These are phyloP conservation scores for Monarcha castaneiventris DNA, from an alignment of 2,113 vertebrate species.

Conservation along the genomic window DNA sequence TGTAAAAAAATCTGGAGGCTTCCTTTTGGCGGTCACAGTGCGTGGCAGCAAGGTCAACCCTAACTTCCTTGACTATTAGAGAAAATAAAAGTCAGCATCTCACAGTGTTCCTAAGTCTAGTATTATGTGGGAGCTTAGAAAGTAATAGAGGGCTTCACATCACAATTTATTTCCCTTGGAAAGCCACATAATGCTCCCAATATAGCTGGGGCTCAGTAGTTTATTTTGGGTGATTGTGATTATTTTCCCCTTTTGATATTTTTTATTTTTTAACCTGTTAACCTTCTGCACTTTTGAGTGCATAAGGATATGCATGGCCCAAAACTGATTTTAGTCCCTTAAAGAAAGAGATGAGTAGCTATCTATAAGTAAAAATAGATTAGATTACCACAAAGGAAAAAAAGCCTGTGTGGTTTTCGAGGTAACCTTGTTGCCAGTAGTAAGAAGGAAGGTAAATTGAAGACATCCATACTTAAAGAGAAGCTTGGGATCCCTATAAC, in stretches of 20 bases:
- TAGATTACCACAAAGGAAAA: not conserved
- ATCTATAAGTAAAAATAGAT: not conserved
- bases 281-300: not conserved
- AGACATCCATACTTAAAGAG: not conserved
- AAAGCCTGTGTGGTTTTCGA: not conserved
- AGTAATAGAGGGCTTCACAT: not conserved
- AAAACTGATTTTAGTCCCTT: not conserved
- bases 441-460: not conserved
- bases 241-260: not conserved
- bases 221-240: not conserved
- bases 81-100: not conserved
- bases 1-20: not conserved
- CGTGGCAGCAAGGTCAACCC: not conserved
- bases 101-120: not conserved
- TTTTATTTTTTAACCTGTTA: not conserved
- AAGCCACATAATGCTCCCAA: not conserved
- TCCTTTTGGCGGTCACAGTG: not conserved
- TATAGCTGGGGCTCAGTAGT: not conserved
- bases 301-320: not conserved
- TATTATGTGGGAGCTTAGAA: not conserved
- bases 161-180: not conserved
- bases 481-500: not conserved
- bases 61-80: not conserved
- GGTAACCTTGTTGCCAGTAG: not conserved
- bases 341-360: not conserved